Percentiles rank a stretch among this genome's conserved stretches.
These are phyloP conservation scores for Spondyliosoma cantharus DNA, from an alignment of 2,797 vertebrate species.

Conservation along the genomic window DNA sequence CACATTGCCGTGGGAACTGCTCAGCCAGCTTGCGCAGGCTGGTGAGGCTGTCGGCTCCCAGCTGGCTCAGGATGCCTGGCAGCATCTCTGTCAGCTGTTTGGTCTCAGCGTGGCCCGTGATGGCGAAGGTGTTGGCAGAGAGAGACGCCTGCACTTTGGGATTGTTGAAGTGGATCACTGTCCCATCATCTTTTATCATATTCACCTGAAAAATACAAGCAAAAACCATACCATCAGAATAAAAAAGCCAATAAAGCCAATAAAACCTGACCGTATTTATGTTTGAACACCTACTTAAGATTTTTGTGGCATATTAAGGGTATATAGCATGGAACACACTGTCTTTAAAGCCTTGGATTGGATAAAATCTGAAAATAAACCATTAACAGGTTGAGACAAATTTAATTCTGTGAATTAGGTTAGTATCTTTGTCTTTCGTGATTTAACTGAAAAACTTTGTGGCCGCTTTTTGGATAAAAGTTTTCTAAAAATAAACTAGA, in stretches of 20 bases:
- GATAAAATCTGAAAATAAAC: neutral
- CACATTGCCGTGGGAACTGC: slow-evolving; percentile 97
- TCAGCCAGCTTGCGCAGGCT: slow-evolving; percentile 98
- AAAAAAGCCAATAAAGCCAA: too few relatives aligned
- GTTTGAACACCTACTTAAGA: too few relatives aligned
- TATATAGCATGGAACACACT: neutral
- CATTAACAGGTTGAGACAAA: neutral
- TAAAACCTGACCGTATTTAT: neutral
- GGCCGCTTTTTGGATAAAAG: slow-evolving; percentile 30
- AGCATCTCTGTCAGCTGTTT: slow-evolving; percentile 99
- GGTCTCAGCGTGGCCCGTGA: slow-evolving; percentile 96
- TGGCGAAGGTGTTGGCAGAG: slow-evolving; percentile 98
- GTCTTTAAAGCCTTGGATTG: too few relatives aligned
- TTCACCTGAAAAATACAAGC: slow-evolving; percentile 87
- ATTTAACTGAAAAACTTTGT: slow-evolving; percentile 27
- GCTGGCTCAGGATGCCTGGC: slow-evolving; percentile 97
- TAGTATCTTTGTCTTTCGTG: neutral
- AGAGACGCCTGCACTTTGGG: slow-evolving; percentile 98
- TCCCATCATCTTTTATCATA: slow-evolving; percentile 99
- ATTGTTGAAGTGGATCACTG: slow-evolving; percentile 99
- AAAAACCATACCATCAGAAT: neutral
- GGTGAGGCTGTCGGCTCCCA: slow-evolving; percentile 97
- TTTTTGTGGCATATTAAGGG: too few relatives aligned
- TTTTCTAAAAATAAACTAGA: slow-evolving; percentile 46
- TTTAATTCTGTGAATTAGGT: neutral